phyloP scores from a whole-genome alignment of 2,888 invertebrate genomes.

The Portevinia maculata region DNA sequence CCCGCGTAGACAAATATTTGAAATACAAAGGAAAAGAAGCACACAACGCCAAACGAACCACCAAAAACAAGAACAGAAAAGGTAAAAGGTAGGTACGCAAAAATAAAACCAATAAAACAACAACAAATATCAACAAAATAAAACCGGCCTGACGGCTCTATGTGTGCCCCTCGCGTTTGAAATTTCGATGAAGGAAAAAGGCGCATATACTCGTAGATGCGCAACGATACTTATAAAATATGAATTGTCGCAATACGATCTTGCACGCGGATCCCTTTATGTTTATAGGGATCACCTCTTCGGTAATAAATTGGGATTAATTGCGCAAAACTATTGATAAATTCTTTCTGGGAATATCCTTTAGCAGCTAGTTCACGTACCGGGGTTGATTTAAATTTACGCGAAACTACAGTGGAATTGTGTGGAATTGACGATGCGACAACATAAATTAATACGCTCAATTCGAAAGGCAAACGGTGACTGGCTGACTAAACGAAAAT shows the following conservation, averaged over 20 bases:
- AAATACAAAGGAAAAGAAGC: constrained; percentile 54
- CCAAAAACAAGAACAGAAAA: constrained; percentile 34
- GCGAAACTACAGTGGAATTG: constrained; percentile 33
- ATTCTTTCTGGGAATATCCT: constrained; percentile 6
- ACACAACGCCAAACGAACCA: constrained; percentile 40
- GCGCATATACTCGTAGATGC: constrained; percentile 34
- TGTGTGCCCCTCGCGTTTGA: constrained; percentile 48
- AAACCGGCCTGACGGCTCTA: constrained; percentile 61
- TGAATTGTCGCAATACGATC: constrained; percentile 10
- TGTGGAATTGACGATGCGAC: background rate
- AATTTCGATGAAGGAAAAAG: constrained; percentile 36
- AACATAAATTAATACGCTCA: constrained; percentile 36
- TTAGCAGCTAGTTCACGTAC: constrained; percentile 47
- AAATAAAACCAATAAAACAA: constrained; percentile 38
- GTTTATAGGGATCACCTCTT: constrained; percentile 20
- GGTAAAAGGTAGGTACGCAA: constrained; percentile 7
- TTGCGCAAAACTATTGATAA: constrained; percentile 4
- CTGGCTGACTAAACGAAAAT: constrained; percentile 68
- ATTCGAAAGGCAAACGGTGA: constrained; percentile 75
- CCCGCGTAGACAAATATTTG: constrained; percentile 2
- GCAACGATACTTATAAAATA: constrained; percentile 38
- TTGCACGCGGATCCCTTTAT: constrained; percentile 9
- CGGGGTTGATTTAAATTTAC: constrained; percentile 38
- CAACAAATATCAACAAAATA: constrained; percentile 47
- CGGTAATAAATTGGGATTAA: constrained; percentile 19